Percentiles rank a stretch among this genome's conserved stretches.
Evolutionary conservation across 2,888 invertebrate species (phyloP).

Genomic region (Cacoxenus indagator): DNA sequence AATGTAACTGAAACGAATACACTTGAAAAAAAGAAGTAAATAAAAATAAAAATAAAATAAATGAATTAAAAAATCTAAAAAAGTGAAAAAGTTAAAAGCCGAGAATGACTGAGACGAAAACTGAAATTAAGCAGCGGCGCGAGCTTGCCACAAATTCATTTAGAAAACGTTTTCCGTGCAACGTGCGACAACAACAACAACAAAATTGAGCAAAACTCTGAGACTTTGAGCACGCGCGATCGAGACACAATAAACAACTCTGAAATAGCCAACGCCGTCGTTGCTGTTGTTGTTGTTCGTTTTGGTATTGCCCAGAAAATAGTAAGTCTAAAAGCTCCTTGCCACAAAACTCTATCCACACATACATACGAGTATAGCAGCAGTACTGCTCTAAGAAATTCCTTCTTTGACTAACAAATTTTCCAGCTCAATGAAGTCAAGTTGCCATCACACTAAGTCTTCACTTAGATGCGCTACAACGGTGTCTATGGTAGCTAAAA

Average conservation of each 20-base stretch:
- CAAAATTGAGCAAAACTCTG: neutral
- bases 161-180: neutral
- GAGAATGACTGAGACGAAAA: neutral
- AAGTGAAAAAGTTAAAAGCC: neutral
- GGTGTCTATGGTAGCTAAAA: no score
- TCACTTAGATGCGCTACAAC: no score
- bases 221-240: slow-evolving; percentile 28
- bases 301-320: neutral
- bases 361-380: neutral
- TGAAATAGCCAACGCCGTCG: slow-evolving; percentile 1
- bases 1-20: slow-evolving; percentile 4
- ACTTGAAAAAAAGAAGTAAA: slow-evolving; percentile 7
- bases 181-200: neutral
- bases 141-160: slow-evolving; percentile 20
- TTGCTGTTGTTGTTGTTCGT: neutral
- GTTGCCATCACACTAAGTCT: no score
- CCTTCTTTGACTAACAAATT: neutral
- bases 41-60: slow-evolving; percentile 8
- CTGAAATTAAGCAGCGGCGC: neutral
- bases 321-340: neutral
- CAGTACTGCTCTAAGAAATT: neutral
- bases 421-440: no score
- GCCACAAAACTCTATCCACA: neutral
- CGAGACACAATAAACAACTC: neutral
- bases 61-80: neutral